Base-by-base conservation (phyloP, 2,888 invertebrate genomes). In the Caenorhabditis sp. region DNA sequence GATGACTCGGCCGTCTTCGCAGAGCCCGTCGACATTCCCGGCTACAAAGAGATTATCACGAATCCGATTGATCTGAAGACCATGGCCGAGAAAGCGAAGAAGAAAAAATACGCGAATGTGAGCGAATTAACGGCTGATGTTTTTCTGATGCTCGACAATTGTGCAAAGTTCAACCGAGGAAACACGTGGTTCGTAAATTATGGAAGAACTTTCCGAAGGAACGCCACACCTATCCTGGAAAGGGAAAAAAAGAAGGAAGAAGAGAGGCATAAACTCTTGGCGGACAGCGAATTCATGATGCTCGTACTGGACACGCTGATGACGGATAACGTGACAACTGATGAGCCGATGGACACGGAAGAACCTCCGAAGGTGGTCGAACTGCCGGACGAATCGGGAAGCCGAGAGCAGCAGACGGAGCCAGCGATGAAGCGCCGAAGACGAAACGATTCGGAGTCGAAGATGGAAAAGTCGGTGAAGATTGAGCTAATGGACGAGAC, bases 61-160 rank as follows among this genome's bases (percentile, higher is more conserved):
- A 92, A 93, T 66, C 95, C 95, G 0, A 95, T 95, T 94, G 95
- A 95, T 90, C 91, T 96, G 75, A 93, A 93, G 32, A 95, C 94
- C 0, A 98, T 99, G 95, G 92, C 93, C 78, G 87, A 86, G 20
- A 92, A 91, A 78, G 87, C 91, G 9, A 89, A 90, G 7, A n/a
- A n/a, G n/a, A n/a, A n/a, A n/a, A n/a, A n/a, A n/a, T n/a, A 82
- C 4, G 39, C n/a, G n/a, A n/a, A n/a, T n/a, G n/a, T n/a, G n/a
- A n/a, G n/a, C 35, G 9, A 35, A 35, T 35, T 13, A 13, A 9
- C 35, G 35, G 35, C 35, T 9, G 6, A 35, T 30, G 30, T 30
- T 30, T 30, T 7, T 30, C 30, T 30, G 30, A 30, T 30, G 6
- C 30, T 89, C 61, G 91, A 91, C 81, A 99, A 99, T 90, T 99